Evolutionary conservation across 1,140 invertebrate species (phyloP).

Genomic region (Lutraria rhynchaena): DNA sequence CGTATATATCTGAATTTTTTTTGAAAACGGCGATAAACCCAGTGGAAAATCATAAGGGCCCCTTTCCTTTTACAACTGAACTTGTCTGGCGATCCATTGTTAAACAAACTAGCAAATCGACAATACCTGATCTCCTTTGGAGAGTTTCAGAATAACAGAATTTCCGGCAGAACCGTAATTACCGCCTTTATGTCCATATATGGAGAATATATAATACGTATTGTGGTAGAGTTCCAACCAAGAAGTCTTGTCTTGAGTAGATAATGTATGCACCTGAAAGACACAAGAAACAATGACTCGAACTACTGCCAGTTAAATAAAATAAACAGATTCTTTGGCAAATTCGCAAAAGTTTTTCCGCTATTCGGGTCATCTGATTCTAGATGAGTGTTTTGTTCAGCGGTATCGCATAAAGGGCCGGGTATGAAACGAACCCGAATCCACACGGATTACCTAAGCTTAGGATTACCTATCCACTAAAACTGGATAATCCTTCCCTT

Average conservation of each 20-base stretch:
- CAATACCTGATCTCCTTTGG: conserved; percentile 40
- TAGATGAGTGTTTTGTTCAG: too few relatives aligned
- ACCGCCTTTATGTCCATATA: conserved; percentile 36
- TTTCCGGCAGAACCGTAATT: conserved; percentile 40
- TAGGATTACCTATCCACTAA: too few relatives aligned
- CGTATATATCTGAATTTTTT: not conserved
- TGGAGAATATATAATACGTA: conserved; percentile 25
- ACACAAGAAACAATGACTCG: too few relatives aligned
- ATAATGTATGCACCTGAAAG: conserved; percentile 47
- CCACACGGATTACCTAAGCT: too few relatives aligned
- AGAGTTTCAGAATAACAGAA: conserved; percentile 36
- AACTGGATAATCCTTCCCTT: too few relatives aligned
- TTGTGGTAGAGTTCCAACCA: conserved; percentile 57
- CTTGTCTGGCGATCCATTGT: not conserved
- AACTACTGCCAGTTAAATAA: too few relatives aligned
- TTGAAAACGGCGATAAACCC: not conserved
- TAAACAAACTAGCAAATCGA: too few relatives aligned
- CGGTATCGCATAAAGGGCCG: too few relatives aligned
- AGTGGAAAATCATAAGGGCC: not conserved
- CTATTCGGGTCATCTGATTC: too few relatives aligned
- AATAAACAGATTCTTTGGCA: too few relatives aligned
- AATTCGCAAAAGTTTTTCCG: too few relatives aligned
- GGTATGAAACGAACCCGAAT: too few relatives aligned
- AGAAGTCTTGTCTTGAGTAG: conserved; percentile 28
- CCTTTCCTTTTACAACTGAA: not conserved